Evolutionary conservation across 1,140 invertebrate species (phyloP), one percentile per base, ranked within the genome.

Genomic region (Ctenoplectra terminalis): DNA sequence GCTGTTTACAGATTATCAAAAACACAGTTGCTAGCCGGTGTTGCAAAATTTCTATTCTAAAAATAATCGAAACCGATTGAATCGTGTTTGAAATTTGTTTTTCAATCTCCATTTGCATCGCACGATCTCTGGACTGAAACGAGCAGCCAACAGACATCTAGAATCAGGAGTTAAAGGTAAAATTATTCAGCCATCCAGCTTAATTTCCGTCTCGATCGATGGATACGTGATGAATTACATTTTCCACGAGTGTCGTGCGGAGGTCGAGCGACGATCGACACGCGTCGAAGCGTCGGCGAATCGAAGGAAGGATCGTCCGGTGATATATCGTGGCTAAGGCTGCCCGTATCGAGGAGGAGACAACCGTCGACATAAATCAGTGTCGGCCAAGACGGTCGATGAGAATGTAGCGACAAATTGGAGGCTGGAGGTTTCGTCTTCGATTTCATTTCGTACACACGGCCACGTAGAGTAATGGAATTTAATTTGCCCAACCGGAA

Each of bases 311-410:
- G 75, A 8, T 40, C 15, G 52, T 40, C 56, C 40, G 40, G 63
- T 77, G 74, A 77, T 69, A 56, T 58, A 60, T 70, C 26, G 75
- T 23, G 64, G 20, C 29, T 7, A 34, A 43, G 66, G 52, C 40
- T 69, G 73, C 40, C 58, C 40, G 40, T 70, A 70, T 58, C 40
- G 29, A 20, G 71, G 56, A 61, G 37, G 71, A 46, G 9, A 48
- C 46, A 69, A 31, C 34, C 37, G 61, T 69, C 66, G 66, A 69
- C 66, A 69, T 69, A 69, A 69, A 69, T 69, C 66, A 69, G 66
- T 69, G 66, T 69, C 66, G 66, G 23, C 9, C 8, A 17, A n/a
- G 43, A 69, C 46, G 66, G 43, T 50, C 29, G 66, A 69, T 69
- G 66, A 69, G 46, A 69, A 50, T 31, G 66, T 50, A 50, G 46